Percentiles rank a stretch among this genome's conserved stretches.
phyloP scores from a whole-genome alignment of 1,140 invertebrate species.

The Holotrichia oblita region DNA sequence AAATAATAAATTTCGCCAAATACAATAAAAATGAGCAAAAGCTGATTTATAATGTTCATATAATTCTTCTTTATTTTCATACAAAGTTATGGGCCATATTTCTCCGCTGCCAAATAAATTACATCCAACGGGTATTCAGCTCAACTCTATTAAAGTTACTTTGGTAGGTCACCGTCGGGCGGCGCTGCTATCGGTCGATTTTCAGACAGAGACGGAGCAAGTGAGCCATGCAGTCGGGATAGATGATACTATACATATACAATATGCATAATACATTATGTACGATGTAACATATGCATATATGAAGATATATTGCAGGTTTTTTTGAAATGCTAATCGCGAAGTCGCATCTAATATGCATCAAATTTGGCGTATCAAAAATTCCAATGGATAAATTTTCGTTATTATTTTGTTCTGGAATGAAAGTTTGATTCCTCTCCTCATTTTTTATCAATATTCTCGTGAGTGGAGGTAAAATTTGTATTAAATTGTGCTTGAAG shows the following conservation, averaged over 20 bases:
- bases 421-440: no score
- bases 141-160: constrained; percentile 61
- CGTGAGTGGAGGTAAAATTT: no score
- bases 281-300: neutral
- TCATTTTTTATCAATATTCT: no score
- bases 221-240: neutral
- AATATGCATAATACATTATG: constrained; percentile 1
- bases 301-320: neutral
- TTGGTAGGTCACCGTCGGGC: constrained; percentile 54
- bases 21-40: constrained; percentile 59
- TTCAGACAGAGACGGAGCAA: constrained; percentile 25
- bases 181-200: constrained; percentile 50
- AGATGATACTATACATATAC: neutral
- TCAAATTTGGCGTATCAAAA: neutral
- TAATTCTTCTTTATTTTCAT: constrained; percentile 64
- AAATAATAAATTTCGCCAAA: constrained; percentile 55
- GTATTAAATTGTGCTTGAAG: no score
- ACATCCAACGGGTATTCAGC: constrained; percentile 57
- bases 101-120: constrained; percentile 62
- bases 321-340: constrained; percentile 15
- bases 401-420: no score
- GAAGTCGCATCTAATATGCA: neutral
- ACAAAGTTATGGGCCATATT: constrained; percentile 62
- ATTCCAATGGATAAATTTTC: no score
- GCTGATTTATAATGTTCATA: constrained; percentile 62